Conservation (phyloP, 1,140 invertebrate genomes). For the Macrobrachium rosenbergii region DNA sequence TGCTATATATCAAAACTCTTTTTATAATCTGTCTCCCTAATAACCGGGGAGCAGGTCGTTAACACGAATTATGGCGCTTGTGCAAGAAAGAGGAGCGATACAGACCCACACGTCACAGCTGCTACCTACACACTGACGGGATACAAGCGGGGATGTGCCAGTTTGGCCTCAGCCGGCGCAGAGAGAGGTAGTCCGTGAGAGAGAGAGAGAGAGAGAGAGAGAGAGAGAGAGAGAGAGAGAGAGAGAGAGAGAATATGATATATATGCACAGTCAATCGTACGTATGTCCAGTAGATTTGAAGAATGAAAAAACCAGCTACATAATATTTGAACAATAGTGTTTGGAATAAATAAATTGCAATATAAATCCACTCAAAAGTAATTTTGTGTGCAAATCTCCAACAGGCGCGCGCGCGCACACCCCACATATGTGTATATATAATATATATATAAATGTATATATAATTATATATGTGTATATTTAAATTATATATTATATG, state of each 20-base stretch:
- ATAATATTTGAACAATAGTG: neutral
- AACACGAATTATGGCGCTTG: neutral
- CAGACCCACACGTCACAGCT: neutral
- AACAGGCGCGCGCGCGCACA: too few species aligned
- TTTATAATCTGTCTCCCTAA: neutral
- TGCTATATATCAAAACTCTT: neutral
- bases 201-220: constrained; percentile 10
- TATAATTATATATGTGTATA: too few species aligned
- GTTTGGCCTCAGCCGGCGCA: neutral
- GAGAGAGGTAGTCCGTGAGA: neutral
- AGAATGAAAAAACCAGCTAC: neutral
- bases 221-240: constrained; percentile 7
- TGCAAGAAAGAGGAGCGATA: neutral
- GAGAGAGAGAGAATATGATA: neutral
- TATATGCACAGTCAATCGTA: neutral
- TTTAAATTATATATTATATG: too few species aligned
- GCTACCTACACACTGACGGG: constrained; percentile 18
- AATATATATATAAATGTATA: too few species aligned
- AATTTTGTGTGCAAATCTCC: too few species aligned
- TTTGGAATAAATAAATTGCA: neutral
- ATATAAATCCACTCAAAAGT: neutral
- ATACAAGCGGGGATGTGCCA: constrained; percentile 14
- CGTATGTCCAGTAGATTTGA: neutral
- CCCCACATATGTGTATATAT: too few species aligned
- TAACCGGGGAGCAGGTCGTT: neutral